Evolutionary conservation across 2,113 vertebrate species (phyloP), one percentile per base, ranked within the genome.

Genomic region (Bostrychus sinensis): DNA sequence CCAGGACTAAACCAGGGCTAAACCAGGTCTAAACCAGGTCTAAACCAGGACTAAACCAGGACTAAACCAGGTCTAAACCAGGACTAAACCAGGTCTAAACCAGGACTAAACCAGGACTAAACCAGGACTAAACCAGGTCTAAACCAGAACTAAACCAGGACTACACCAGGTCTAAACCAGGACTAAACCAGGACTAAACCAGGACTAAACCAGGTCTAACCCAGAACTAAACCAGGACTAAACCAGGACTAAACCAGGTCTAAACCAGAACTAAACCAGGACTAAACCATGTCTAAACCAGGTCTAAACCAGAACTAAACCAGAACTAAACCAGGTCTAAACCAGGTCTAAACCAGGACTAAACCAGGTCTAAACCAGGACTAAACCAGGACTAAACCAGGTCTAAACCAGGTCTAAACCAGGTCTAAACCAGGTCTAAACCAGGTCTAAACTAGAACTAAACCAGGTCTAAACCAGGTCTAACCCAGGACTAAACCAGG

Each of bases 351-450:
- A 41, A 41, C 38, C 38, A 41, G 3, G 38, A 41, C n/a, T n/a
- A n/a, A n/a, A n/a, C 38, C 38, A 41, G 38, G 38, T n/a, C 38
- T 41, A n/a, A 41, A 41, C 38, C 38, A n/a, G 39, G 39, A 17
- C n/a, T 41, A n/a, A 17, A 41, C 16, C 39, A n/a, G 16, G 38
- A 41, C 38, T 41, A n/a, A 41, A 41, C 38, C 38, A 41, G 38
- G 38, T 6, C 38, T 41, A 41, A 41, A 41, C 38, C 5, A 11
- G 2, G 37, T 38, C 13, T 38, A 38, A 38, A 39, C 37, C 37
- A 39, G 37, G 37, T 3, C 37, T 39, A 39, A 39, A 39, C 37
- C 13, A 39, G 12, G 13, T 39, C 37, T 39, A 39, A 39, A 39
- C 13, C 37, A 39, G 12, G 37, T 16, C 37, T 39, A 39, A 39